Base-by-base conservation (phyloP, 2,113 vertebrate genomes). In the Bufo bufo region DNA sequence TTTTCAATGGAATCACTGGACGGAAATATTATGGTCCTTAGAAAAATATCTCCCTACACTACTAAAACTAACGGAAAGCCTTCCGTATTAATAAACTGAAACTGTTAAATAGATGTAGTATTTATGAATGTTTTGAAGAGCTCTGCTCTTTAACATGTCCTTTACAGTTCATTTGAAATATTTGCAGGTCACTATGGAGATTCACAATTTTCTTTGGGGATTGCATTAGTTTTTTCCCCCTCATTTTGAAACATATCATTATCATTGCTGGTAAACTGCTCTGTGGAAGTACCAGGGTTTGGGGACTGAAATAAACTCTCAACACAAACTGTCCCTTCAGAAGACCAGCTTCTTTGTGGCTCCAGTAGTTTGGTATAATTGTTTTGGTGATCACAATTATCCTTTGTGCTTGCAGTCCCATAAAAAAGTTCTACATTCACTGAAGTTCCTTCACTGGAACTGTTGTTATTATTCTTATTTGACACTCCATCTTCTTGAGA, bases 241-340 rank as follows among this genome's bases (percentile, higher is more conserved):
- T 92, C 93, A 54, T 95, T 93, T 20, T 91, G 90, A 56, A 92
- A 72, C 0, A 91, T 85, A 61, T 90, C 56, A 58, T 58, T 84
- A 92, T 93, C 94, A 90, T 84, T 91, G 54, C 87, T 89, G 2
- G 91, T 89, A 90, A 90, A 89, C 74, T 85, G 89, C 3, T 12
- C 23, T 69, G 0, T 82, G 69, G 90, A 65, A 0, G 0, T 33
- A 71, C 89, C 66, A 16, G 52, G 4, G 11, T 87, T 8, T 47
- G 89, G 19, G 82, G 16, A 77, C 77, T 78, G 80, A 58, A 80
- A 86, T 78, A 85, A 77, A 33, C 79, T 89, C 9, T 0, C 9
- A 52, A 74, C 75, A 84, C 90, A 4, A 20, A 91, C 90, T 84
- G 71, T 66, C 74, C 77, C 91, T 72, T 90, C 87, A 84, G 90